A percentile compares a stretch with the other conserved stretches of the same genome.
Conservation (phyloP, 2,888 invertebrate species). For the Seira musarum region DNA sequence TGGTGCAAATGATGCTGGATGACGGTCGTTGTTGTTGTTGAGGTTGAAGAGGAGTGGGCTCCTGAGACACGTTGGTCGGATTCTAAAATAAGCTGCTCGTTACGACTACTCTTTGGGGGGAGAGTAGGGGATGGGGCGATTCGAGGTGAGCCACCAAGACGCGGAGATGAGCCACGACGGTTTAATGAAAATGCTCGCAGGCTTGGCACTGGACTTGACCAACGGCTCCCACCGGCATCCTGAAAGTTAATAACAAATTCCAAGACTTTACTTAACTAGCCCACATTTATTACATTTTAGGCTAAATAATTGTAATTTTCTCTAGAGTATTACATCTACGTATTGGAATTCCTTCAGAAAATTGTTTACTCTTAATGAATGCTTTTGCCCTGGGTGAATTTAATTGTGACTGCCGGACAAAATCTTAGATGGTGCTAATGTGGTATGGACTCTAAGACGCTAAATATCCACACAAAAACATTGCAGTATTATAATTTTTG, state of each 20-base stretch:
- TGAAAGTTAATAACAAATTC: constrained; percentile 7
- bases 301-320: no score
- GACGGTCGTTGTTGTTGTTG: constrained; percentile 11
- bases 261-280: no score
- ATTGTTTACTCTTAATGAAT: no score
- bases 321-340: no score
- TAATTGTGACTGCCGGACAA: no score
- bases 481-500: no score
- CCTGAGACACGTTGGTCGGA: constrained; percentile 41
- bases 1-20: constrained; percentile 25
- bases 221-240: constrained; percentile 68
- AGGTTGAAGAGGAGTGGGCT: constrained; percentile 17
- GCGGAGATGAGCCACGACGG: constrained; percentile 69
- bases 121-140: constrained; percentile 69
- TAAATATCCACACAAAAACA: no score
- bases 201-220: constrained; percentile 70
- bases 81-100: constrained; percentile 62
- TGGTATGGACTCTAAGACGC: no score
- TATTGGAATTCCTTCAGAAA: no score
- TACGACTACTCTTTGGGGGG: constrained; percentile 63
- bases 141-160: constrained; percentile 68
- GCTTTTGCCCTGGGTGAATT: no score
- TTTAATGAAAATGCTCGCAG: constrained; percentile 66
- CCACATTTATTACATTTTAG: no score
- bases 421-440: no score